A percentile compares a stretch with the other conserved stretches of the same genome.
Evolutionary conservation across 1,140 invertebrate species (phyloP).

Genomic region (Drosophila lowei): DNA sequence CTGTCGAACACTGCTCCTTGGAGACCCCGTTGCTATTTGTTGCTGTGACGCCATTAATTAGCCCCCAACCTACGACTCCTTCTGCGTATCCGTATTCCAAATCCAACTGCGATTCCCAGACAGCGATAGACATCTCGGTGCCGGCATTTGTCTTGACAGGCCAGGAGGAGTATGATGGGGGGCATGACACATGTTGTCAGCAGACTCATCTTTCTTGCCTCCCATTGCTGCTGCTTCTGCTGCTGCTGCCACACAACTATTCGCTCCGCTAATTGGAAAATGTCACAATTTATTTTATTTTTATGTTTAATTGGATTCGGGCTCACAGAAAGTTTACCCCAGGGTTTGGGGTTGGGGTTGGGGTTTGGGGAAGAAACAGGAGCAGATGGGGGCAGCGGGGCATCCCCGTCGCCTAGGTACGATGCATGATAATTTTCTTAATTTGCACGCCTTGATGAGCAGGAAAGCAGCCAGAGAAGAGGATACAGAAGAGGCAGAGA

Average conservation of each 20-base stretch:
- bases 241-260: slow-evolving; percentile 42
- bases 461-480: slow-evolving; percentile 10
- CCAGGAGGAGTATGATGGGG: neutral
- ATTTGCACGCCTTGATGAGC: slow-evolving; percentile 75
- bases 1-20: neutral
- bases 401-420: slow-evolving; percentile 48
- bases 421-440: slow-evolving; percentile 81
- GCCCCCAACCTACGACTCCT: slow-evolving; percentile 30
- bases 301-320: slow-evolving; percentile 79
- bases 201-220: slow-evolving; percentile 62
- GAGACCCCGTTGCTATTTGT: slow-evolving; percentile 19
- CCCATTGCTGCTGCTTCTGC: neutral
- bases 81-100: slow-evolving; percentile 7
- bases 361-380: no score
- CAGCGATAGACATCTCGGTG: slow-evolving; percentile 76
- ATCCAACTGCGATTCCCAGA: slow-evolving; percentile 21
- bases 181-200: slow-evolving; percentile 77
- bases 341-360: neutral
- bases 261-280: slow-evolving; percentile 75
- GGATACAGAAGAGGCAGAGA: neutral
- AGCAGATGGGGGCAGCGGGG: neutral
- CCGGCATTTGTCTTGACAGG: slow-evolving; percentile 67
- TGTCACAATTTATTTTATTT: slow-evolving; percentile 81
- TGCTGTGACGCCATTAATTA: slow-evolving; percentile 72
- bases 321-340: slow-evolving; percentile 42